A percentile compares a stretch with the other conserved stretches of the same genome.
Evolutionary conservation across 2,113 vertebrate species (phyloP).

Genomic region (Arenaria interpres): DNA sequence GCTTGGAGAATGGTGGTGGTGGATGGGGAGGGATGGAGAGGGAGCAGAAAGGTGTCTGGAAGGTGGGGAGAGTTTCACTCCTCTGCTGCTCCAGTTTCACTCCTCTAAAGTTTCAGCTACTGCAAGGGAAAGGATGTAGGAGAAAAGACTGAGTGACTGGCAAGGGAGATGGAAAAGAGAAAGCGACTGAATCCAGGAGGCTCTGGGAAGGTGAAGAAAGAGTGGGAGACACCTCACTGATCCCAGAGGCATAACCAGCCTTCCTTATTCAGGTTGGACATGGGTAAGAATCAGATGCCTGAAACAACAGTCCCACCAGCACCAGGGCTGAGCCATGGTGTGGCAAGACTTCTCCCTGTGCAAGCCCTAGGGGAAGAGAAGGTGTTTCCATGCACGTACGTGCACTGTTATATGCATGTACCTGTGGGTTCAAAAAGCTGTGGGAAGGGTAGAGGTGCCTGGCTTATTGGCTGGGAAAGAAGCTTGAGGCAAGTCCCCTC

Average conservation of each 20-base stretch:
- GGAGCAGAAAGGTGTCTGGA: neutral
- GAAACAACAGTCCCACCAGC: neutral
- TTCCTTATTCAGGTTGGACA: neutral
- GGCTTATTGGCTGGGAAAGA: accelerated
- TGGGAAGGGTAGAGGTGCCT: accelerated
- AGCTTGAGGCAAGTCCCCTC: neutral
- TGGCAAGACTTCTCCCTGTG: neutral
- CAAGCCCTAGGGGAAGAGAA: neutral
- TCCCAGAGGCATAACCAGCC: neutral
- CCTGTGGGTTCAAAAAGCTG: neutral
- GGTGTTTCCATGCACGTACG: accelerated
- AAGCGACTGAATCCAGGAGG: neutral
- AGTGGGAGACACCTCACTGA: neutral
- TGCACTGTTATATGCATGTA: accelerated
- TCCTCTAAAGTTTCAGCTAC: neutral
- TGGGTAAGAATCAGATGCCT: neutral
- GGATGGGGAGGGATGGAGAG: neutral
- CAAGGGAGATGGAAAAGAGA: neutral
- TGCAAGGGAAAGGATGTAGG: neutral
- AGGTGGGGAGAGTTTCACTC: neutral
- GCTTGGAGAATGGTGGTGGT: neutral
- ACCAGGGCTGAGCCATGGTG: neutral
- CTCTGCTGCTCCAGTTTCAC: neutral
- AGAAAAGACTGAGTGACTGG: neutral
- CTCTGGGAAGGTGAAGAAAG: neutral